Base-by-base conservation (phyloP, 92 coral and sea anemone genomes). In the Umimayanthus kanabou region DNA sequence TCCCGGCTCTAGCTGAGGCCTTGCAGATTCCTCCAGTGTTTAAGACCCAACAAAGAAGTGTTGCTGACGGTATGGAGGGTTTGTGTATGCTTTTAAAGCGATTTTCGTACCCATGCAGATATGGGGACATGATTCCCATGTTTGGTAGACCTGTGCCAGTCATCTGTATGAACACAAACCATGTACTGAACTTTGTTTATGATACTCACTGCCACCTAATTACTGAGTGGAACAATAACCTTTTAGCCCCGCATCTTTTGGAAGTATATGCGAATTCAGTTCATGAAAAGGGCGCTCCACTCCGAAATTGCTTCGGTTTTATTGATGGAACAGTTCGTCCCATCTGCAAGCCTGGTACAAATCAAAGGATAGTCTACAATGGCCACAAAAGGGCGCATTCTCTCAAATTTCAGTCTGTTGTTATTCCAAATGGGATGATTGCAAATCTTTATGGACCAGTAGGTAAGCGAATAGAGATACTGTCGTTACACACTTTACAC, bases 91-190 rank as follows among this genome's bases (percentile, higher is more conserved):
- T 88, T 61, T 80, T 81, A 71, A 28, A 66, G 71, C 91, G 88
- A 57, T 87, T 89, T 82, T 82, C 91, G 61, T 89, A 76, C 65
- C 88, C 91, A 42, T 89, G 91, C 84, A 82, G 88, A 82, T 83
- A 61, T 66, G 69, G 84, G 53, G 91, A 89, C 33, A 82, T 83
- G 91, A 65, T 89, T 37, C 78, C 79, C 20, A 57, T 81, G 69
- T 89, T 89, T 89, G 91, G 91, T 66, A 1, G 88, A 77, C 84
- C 88, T 29, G 84, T 82, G 83, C 88, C 91, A 58, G 88, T 73
- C 77, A 81, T 88, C 16, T 15, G 65, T 5, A 57, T 3, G 5
- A 57, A 0, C 65, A 57, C 77, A 37, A 37, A 37, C 23, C 77
- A 73, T 37, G 77, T 73, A 30, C 77, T 73, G 45, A 37, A 37